A percentile compares a stretch with the other conserved stretches of the same genome.
Conservation (phyloP, 1,140 invertebrate species). For the Caenorhabditis briggsae region DNA sequence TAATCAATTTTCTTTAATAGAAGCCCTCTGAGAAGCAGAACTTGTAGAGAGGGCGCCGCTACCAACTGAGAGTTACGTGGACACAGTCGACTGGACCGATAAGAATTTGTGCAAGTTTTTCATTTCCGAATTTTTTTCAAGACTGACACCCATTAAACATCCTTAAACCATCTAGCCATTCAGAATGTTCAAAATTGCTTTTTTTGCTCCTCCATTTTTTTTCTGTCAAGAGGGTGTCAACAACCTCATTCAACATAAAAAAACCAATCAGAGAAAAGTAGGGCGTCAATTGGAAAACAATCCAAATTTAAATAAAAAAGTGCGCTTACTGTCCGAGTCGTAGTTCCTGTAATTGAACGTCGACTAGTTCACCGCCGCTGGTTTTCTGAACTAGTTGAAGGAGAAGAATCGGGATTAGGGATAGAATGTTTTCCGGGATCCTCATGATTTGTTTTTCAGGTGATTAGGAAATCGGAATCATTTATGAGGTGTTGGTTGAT, state of each 20-base stretch:
- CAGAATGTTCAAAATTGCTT: background rate
- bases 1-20: no score
- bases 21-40: no score
- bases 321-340: conserved; percentile 49
- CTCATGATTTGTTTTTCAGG: background rate
- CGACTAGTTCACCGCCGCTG: conserved; percentile 38
- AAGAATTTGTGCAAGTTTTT: no score
- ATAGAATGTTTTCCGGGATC: background rate
- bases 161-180: no score
- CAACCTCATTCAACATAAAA: background rate
- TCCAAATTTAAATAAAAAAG: conserved; percentile 12
- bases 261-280: conserved; percentile 35
- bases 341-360: conserved; percentile 55
- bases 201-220: no score
- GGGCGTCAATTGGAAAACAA: conserved; percentile 33
- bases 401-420: background rate
- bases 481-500: background rate
- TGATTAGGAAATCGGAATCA: background rate
- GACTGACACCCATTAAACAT: background rate
- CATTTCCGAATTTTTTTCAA: no score
- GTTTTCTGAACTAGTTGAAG: background rate
- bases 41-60: no score
- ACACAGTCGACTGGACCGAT: no score
- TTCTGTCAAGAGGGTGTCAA: background rate
- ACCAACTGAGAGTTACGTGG: no score